Base-by-base conservation (phyloP, 64 coral and sea anemone species). In the Hydrozoanthus tunicans region DNA sequence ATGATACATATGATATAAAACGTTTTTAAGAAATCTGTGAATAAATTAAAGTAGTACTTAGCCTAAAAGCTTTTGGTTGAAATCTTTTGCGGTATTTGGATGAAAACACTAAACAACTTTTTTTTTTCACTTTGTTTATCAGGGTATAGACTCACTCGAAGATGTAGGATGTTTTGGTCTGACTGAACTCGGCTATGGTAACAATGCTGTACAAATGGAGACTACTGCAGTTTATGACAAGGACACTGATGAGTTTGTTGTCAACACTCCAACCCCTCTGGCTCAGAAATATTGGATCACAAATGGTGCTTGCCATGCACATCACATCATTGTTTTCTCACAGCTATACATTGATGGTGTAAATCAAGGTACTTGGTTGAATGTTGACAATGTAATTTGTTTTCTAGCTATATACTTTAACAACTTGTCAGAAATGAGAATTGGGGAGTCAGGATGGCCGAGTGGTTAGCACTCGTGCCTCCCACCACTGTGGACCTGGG, bases 271-370 rank as follows among this genome's bases (percentile, higher is more conserved):
- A 1, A 78, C 76, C 53, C 53, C 76, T 14, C 53, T 56, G 76
- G 76, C 76, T 53, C 76, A 78, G 76, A 78, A 78, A 7, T 78
- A 78, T 14, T 78, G 76, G 76, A 78, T 78, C 76, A 78, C 76
- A 13, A 76, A 76, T 8, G 72, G 72, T 13, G 72, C 72, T 76
- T 76, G 72, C 51, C 72, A 76, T 76, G 76, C 76, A 3, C 76
- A 78, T 56, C 76, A 78, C 56, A 78, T 78, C 7, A 78, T 78
- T 78, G 54, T 78, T 13, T 58, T 78, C 76, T 78, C 76, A 15
- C 76, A 78, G 76, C 76, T 78, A 56, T 78, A 78, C 11, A 78
- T 78, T 20, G 76, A 78, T 78, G 76, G 76, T 56, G 76, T 78
- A 14, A 78, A 78, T 78, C 76, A 78, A 56, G 17, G 55, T 57